Base-by-base conservation (phyloP, 2,888 invertebrate genomes). In the Oligia fasciuncula region DNA sequence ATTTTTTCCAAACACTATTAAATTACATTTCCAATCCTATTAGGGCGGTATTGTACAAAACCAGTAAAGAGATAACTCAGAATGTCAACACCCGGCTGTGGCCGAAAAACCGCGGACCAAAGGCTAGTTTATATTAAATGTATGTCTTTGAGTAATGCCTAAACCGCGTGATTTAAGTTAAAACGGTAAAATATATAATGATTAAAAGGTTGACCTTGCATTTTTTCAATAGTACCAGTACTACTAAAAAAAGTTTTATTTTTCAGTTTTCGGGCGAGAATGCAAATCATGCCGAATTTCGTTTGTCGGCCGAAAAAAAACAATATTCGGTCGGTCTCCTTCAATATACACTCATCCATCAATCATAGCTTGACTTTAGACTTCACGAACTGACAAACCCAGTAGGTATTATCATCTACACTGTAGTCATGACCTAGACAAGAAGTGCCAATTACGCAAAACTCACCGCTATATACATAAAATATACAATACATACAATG, bases 21-120 rank as follows among this genome's bases (percentile, higher is more conserved):
- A 88, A 86, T 82, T 82, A 79, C 70, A 66, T 60, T 71, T 65
- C 54, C 77, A 80, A 87, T 79, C 70, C 79, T 76, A 79, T 84
- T 79, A 80, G 51, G 49, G 57, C 19, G 4, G 35, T 67, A 67
- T 29, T 86, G 43, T 71, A 86, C 54, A 43, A 23, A n/a, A 2
- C 8, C 71, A 71, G 19, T n/a, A 14, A 2, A 62, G 0, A 66
- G 29, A 35, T 17, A 69, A 49, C 1, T 6, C 72, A 84, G 84
- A 75, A 87, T 3, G 29, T 29, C 49, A 69, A 49, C 3, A 6
- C 1, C 5, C 6, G 19, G 2, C 4, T 1, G n/a, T 0, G 11
- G 5, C 2, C 17, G 46, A 49, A 49, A 67, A 13, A 17, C 43
- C 43, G 43, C 4, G 43, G 43, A 5, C 43, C 43, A 43, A 43